phyloP scores from a whole-genome alignment of 2,888 invertebrate genomes.

The Diabrotica balteata region DNA sequence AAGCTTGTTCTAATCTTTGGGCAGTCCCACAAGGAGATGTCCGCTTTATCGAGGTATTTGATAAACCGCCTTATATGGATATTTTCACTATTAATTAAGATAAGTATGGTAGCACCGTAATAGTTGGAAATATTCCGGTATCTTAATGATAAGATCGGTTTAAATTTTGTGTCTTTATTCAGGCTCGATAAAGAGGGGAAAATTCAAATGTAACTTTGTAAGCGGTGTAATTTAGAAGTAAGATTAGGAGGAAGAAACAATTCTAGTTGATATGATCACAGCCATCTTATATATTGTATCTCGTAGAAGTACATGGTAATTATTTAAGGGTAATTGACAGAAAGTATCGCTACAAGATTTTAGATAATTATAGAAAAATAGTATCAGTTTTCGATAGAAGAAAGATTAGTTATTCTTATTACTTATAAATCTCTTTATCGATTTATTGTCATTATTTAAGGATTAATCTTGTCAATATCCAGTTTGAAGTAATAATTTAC shows the following conservation, averaged over 20 bases:
- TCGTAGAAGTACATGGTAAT: background rate
- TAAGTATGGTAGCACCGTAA: slow-evolving; percentile 31
- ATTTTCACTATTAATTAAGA: slow-evolving; percentile 35
- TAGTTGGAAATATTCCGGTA: slow-evolving; percentile 26
- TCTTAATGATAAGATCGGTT: slow-evolving; percentile 31
- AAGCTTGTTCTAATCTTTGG: slow-evolving; percentile 28
- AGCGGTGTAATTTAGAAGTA: slow-evolving; percentile 27
- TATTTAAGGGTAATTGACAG: slow-evolving; percentile 2
- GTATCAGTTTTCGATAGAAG: too few species aligned
- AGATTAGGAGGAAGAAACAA: slow-evolving; percentile 24
- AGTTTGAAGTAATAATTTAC: too few species aligned
- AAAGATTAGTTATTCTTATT: too few species aligned
- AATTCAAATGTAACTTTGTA: slow-evolving; percentile 23
- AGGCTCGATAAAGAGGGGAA: slow-evolving; percentile 13
- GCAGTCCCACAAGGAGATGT: slow-evolving; percentile 27
- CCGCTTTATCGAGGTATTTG: slow-evolving; percentile 28
- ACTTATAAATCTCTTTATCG: too few species aligned
- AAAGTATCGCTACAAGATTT: background rate
- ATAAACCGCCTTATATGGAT: slow-evolving; percentile 31
- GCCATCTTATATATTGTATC: background rate
- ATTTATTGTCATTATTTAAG: too few species aligned
- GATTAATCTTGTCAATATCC: too few species aligned
- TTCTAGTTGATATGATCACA: slow-evolving; percentile 18
- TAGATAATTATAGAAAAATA: too few species aligned
- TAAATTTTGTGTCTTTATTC: slow-evolving; percentile 32